Evolutionary conservation across 1,140 invertebrate genomes (phyloP), one percentile per base, ranked within the genome.

Genomic region (Listronotus bonariensis): DNA sequence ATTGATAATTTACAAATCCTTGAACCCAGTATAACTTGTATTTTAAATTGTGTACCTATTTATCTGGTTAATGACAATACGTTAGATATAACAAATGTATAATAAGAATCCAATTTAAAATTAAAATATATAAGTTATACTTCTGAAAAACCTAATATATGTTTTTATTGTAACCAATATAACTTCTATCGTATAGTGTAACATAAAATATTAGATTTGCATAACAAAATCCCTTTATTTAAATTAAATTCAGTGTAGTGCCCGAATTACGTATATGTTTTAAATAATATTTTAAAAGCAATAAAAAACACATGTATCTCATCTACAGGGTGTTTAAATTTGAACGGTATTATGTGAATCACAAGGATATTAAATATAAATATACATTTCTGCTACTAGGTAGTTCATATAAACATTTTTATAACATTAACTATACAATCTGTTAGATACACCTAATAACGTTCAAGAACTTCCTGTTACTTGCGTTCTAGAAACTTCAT

Each of bases 41-140:
- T 67, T 20, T 45, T 57, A 67, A 55, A 67, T 32, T 53, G 40
- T 53, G 53, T 34, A 31, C 43, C 18, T 59, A 45, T 53, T 66
- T 72, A 75, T 76, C 76, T 77, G 76, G 76, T 77, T 77, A 71
- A 76, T 72, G 76, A 77, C 76, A 77, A 77, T 77, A 77, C 74
- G 70, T 76, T 77, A 77, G 76, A 75, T 73, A 69, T 74, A 76
- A 76, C 68, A 67, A 59, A 34, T 67, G 58, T 73, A 74, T 69
- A 65, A 70, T 74, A 74, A 73, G 72, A 67, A 74, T 69, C 62
- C 66, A 69, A 68, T 69, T 74, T 70, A 73, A 68, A 65, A 66
- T 69, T 73, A 70, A 71, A 68, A 72, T 73, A 71, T 72, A 72
- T 59, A 66, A 66, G 56, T 66, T 58, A 36, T 43, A 34, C 43